Evolutionary conservation across 37 sponge, comb jelly and placozoan species (phyloP), one percentile per base, ranked within the genome.

Genomic region (Crambe crambe): DNA sequence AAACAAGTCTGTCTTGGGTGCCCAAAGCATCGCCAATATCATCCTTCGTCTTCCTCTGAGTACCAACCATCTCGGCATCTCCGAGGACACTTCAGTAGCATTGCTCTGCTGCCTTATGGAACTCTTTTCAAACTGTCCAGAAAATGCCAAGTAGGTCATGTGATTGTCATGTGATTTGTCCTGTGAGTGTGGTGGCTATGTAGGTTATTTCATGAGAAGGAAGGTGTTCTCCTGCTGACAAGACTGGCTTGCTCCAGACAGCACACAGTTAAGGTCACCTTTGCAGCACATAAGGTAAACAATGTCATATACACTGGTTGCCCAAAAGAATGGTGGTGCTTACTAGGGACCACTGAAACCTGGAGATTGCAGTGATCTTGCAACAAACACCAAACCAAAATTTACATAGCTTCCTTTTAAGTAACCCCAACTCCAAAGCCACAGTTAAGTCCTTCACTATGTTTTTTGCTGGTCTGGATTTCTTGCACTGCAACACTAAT

Each of bases 51-150:
- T 96, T 2, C 95, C 95, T 1, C 85, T 78, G 61, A 91, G 89
- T 23, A 75, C 82, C 22, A 87, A 89, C 41, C 79, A 80, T 39
- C 79, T 86, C 18, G 89, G 91, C 22, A 83, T 92, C n/a, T 89
- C 97, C 0, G 92, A 92, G 72, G 63, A 67, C 0, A 96, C 97
- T 20, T 86, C 91, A 23, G 65, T 84, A 9, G 85, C 93, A 3
- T 72, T 96, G 9, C 68, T 96, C 57, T 92, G 90, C 54, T 68
- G 85, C 15, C 70, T 96, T 8, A 80, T 85, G 43, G 93, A 96
- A 66, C 72, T 96, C 17, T 89, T 80, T 34, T 38, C 80, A 0
- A 74, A 89, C 68, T 76, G 76, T 34, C 58, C 78, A 0, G 89
- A 89, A 5, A 96, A 96, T 69, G 80, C 93, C 21, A 76, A 79